Conservation (phyloP, 2,888 invertebrate species). For the Muschampia plurimacula region DNA sequence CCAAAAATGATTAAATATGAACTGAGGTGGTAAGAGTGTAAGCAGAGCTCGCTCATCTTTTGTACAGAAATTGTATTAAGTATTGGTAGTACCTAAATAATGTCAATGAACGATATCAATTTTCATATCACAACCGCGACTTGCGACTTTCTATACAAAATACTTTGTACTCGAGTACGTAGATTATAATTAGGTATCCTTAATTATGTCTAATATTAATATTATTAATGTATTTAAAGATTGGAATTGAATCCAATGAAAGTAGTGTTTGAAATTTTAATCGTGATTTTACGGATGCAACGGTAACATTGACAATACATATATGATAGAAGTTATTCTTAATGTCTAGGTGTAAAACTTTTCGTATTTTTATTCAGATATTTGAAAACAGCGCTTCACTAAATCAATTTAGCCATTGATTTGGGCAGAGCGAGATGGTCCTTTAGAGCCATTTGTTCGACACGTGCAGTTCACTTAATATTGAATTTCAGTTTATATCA, state of each 20-base stretch:
- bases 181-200: slow-evolving; percentile 41
- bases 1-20: not conserved
- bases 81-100: slow-evolving; percentile 58
- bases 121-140: slow-evolving; percentile 75
- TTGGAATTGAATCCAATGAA: slow-evolving; percentile 7
- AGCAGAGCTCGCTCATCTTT: slow-evolving; percentile 32
- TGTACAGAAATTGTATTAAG: slow-evolving; percentile 69
- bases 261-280: slow-evolving; percentile 5
- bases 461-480: too few species aligned
- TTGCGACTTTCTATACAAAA: slow-evolving; percentile 60
- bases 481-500: too few species aligned
- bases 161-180: slow-evolving; percentile 52
- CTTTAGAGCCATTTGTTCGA: too few species aligned
- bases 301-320: slow-evolving; percentile 63
- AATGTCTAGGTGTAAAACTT: not conserved
- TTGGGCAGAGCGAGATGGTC: too few species aligned
- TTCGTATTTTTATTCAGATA: not conserved
- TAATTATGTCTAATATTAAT: not conserved
- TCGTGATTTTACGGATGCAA: slow-evolving; percentile 41
- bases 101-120: slow-evolving; percentile 82
- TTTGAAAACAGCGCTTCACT: not conserved
- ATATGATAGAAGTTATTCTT: not conserved
- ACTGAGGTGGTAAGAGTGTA: not conserved
- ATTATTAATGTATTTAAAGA: slow-evolving; percentile 7
- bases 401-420: too few species aligned